phyloP scores from a whole-genome alignment of 2,113 vertebrate genomes.

The Galeopterus variegatus region DNA sequence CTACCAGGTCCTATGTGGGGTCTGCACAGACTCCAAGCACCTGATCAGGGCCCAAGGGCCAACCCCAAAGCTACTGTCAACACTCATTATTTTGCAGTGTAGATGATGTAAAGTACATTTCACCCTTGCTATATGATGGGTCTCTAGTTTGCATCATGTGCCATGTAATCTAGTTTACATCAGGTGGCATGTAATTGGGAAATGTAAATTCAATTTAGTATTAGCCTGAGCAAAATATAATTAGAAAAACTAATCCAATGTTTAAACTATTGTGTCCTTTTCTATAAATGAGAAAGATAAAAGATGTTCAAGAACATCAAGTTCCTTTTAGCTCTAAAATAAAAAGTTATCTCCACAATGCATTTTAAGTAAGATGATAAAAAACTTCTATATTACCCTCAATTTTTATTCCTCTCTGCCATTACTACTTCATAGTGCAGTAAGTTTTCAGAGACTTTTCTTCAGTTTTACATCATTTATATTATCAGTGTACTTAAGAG shows the following conservation, averaged over 20 bases:
- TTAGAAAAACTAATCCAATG: constrained; percentile 38
- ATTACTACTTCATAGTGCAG: not conserved
- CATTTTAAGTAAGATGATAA: not conserved
- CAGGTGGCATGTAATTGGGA: not conserved
- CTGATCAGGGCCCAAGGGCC: not conserved
- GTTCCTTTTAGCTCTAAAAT: constrained; percentile 4
- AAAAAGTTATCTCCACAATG: not conserved
- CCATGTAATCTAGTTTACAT: not conserved
- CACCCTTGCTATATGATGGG: too few relatives aligned
- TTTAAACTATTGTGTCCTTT: not conserved
- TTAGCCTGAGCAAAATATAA: not conserved
- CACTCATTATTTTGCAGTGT: not conserved
- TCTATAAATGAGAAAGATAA: not conserved
- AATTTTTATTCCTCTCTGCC: not conserved
- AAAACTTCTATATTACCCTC: not conserved
- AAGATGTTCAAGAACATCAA: constrained; percentile 6
- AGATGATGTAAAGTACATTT: not conserved
- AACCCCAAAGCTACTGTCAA: not conserved
- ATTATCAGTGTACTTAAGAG: not conserved
- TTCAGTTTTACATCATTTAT: not conserved
- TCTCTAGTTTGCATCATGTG: not conserved
- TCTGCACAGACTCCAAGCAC: not conserved
- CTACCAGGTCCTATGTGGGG: rapidly evolving
- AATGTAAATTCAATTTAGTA: not conserved
- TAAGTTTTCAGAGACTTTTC: not conserved